phyloP scores from a whole-genome alignment of 2,113 vertebrate species.

The Heterochromis multidens region DNA sequence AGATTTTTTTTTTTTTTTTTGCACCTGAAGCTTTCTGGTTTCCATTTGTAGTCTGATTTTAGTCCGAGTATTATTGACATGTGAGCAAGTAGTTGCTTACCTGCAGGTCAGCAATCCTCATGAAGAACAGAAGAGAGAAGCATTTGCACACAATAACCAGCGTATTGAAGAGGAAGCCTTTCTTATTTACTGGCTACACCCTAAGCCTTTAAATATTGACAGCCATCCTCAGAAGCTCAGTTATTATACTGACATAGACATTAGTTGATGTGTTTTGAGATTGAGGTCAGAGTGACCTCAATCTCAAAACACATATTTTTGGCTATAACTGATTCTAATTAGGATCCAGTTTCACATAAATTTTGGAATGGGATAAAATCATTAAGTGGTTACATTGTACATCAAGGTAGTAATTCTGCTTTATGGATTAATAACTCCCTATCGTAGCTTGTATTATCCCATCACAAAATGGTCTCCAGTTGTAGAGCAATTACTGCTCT shows the following conservation, averaged over 20 bases:
- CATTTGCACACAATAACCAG: too few species aligned
- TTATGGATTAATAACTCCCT: neutral
- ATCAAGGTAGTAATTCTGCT: neutral
- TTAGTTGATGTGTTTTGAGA: neutral
- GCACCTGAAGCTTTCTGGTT: neutral
- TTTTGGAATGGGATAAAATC: neutral
- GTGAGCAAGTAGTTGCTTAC: neutral
- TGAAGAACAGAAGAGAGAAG: neutral
- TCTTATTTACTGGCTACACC: neutral
- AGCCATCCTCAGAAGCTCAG: neutral
- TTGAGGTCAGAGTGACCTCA: neutral
- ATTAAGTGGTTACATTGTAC: neutral
- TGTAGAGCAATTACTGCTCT: neutral
- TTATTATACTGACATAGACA: neutral
- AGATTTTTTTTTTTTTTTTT: neutral
- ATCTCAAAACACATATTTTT: neutral
- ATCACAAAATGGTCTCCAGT: neutral
- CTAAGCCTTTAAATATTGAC: neutral
- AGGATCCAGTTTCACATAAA: neutral
- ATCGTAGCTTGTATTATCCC: neutral
- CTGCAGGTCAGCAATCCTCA: neutral
- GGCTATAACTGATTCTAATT: fast-evolving
- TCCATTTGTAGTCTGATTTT: neutral
- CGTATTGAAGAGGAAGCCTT: too few species aligned
- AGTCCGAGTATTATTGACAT: neutral